Evolutionary conservation across 2,888 invertebrate genomes (phyloP), one percentile per base, ranked within the genome.

Genomic region (Perdita meconis): DNA sequence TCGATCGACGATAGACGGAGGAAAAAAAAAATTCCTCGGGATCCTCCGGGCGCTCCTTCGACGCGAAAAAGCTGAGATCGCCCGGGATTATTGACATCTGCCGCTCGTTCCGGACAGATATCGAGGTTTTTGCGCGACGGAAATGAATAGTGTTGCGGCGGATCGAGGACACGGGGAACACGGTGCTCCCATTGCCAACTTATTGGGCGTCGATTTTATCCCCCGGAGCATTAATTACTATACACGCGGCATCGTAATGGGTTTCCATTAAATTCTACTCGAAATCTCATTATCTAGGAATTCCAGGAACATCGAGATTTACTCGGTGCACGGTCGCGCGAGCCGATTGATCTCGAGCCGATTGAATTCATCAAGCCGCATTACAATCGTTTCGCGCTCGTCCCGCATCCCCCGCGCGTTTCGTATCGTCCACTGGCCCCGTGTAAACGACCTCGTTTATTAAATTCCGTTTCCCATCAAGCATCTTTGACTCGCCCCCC

Each of bases 191-290:
- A 12, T 36, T 44, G 13, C 34, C 38, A 36, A 64, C 36, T 65
- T 65, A 56, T 24, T 16, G 36, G 13, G n/a, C 19, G 56, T 34
- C 40, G 56, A 44, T 30, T 59, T 51, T 13, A 63, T 67, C 50
- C 56, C 36, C 55, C 40, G 36, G 60, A 51, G 59, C 67, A 64
- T 73, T 73, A 77, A 83, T 82, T 82, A 73, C 69, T 30, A 61
- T 64, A 47, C 65, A 64, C 72, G 63, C 78, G 64, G 38, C 30
- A 16, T 19, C 59, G 77, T 66, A 67, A 77, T 82, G 56, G 80
- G 40, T 69, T 60, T 64, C 77, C 66, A 74, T 80, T 79, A 72
- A 71, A 82, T 69, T 76, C 72, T 72, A 72, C 51, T 69, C 55
- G 22, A 64, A 63, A 72, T 63, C 64, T 77, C 64, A 69, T 73